A percentile compares a stretch with the other conserved stretches of the same genome.
phyloP scores from a whole-genome alignment of 1,140 invertebrate genomes.

The Zaprionus capensis region DNA sequence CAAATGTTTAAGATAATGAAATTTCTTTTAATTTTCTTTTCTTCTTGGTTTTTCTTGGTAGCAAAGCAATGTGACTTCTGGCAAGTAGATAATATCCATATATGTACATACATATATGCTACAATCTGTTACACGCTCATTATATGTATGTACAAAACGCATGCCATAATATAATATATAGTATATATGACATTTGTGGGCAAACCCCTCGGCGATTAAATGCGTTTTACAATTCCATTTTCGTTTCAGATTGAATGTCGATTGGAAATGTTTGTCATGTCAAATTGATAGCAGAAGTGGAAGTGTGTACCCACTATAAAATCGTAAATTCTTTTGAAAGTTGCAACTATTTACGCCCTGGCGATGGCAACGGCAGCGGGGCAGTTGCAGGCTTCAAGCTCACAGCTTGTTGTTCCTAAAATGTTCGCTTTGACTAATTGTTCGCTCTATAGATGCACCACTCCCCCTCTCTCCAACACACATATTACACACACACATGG shows the following conservation, averaged over 20 bases:
- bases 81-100: no score
- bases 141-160: no score
- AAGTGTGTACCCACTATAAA: background rate
- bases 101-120: no score
- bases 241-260: background rate
- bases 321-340: background rate
- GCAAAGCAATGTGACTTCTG: no score
- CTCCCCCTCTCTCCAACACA: background rate
- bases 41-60: no score
- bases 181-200: no score
- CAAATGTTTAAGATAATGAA: no score
- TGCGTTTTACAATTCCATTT: background rate
- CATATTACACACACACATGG: background rate
- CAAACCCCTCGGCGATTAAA: background rate
- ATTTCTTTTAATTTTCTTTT: no score
- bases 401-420: slow-evolving; percentile 3
- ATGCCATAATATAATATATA: no score
- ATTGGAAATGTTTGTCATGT: slow-evolving; percentile 3
- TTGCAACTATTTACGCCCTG: slow-evolving; percentile 25
- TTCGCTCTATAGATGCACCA: slow-evolving; percentile 4
- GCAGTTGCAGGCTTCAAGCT: background rate
- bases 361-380: slow-evolving; percentile 8
- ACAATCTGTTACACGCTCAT: no score
- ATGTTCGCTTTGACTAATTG: slow-evolving; percentile 34
- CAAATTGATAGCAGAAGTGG: background rate